Percentiles rank a stretch among this genome's conserved stretches.
These are phyloP conservation scores for Sminthurides aquaticus DNA, from an alignment of 2,888 invertebrate species.

Conservation along the genomic window DNA sequence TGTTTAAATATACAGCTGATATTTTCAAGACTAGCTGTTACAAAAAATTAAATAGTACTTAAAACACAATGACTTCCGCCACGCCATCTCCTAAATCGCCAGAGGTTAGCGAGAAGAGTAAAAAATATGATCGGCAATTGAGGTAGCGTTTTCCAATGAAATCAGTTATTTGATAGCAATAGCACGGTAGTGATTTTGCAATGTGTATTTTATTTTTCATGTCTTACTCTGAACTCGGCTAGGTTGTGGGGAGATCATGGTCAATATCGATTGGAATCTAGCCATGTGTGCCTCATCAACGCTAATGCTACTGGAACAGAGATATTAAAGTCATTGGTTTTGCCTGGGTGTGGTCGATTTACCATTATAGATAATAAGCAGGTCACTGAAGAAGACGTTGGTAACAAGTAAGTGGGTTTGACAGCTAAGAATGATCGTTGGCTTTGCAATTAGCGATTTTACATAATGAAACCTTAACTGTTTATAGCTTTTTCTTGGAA, in stretches of 20 bases:
- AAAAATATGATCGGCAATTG: constrained; percentile 74
- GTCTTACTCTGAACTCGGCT: too few relatives aligned
- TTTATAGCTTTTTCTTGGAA: constrained; percentile 77
- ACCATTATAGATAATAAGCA: constrained; percentile 86
- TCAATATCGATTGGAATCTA: constrained; percentile 76
- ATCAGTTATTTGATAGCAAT: constrained; percentile 8
- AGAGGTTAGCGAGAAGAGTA: constrained; percentile 64
- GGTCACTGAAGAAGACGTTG: constrained; percentile 83
- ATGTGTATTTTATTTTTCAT: not conserved
- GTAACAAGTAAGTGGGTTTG: constrained; percentile 64
- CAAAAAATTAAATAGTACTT: not conserved
- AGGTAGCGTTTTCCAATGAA: constrained; percentile 49
- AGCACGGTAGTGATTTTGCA: not conserved
- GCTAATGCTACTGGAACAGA: constrained; percentile 91
- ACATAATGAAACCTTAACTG: not conserved
- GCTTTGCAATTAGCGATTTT: not conserved
- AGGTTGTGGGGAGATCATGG: constrained; percentile 99
- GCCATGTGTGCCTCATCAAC: constrained; percentile 87
- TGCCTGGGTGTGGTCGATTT: constrained; percentile 87
- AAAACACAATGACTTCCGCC: constrained; percentile 46
- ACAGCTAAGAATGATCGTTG: not conserved
- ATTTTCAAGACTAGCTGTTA: too few relatives aligned
- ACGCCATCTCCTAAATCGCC: constrained; percentile 66
- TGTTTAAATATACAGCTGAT: too few relatives aligned
- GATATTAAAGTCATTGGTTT: constrained; percentile 83